These are phyloP conservation scores for Leuciscus idus DNA, from an alignment of 2,113 vertebrate genomes.

Conservation along the genomic window DNA sequence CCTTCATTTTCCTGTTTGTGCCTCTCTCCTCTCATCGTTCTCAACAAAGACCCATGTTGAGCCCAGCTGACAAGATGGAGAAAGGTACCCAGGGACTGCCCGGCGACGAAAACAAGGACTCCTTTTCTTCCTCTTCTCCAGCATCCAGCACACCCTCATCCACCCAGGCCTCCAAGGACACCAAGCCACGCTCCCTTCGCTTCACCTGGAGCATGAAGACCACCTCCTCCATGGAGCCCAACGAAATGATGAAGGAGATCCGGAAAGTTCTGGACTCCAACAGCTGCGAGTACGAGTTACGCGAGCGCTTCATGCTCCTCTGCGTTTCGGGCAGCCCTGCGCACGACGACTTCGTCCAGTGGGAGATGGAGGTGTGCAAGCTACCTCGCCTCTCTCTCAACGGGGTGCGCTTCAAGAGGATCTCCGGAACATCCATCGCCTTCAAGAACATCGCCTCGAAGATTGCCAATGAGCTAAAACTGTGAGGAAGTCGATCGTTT, in stretches of 20 bases:
- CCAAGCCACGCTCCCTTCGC: conserved; percentile 82
- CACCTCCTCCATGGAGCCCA: conserved; percentile 86
- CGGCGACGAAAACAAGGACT: conserved; percentile 64
- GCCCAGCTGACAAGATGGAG: conserved; percentile 61
- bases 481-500: conserved; percentile 71
- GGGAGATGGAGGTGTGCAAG: conserved; percentile 99
- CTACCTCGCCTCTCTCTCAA: conserved; percentile 94
- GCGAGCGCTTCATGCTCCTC: conserved; percentile 84
- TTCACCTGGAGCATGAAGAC: conserved; percentile 92
- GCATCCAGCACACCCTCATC: conserved; percentile 53
- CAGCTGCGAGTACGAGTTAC: conserved; percentile 82
- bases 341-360: conserved; percentile 87
- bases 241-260: conserved; percentile 89
- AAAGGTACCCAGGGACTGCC: conserved; percentile 56
- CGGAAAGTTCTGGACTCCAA: conserved; percentile 87
- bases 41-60: conserved; percentile 63
- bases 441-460: conserved; percentile 90
- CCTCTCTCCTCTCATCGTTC: conserved; percentile 48
- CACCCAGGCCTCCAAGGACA: conserved; percentile 66
- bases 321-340: conserved; percentile 80
- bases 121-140: conserved; percentile 56
- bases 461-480: conserved; percentile 88
- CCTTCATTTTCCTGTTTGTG: conserved; percentile 48
- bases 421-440: conserved; percentile 87
- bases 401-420: conserved; percentile 88